Conservation (phyloP, 2,113 vertebrate species). For the Bothrops jararaca region DNA sequence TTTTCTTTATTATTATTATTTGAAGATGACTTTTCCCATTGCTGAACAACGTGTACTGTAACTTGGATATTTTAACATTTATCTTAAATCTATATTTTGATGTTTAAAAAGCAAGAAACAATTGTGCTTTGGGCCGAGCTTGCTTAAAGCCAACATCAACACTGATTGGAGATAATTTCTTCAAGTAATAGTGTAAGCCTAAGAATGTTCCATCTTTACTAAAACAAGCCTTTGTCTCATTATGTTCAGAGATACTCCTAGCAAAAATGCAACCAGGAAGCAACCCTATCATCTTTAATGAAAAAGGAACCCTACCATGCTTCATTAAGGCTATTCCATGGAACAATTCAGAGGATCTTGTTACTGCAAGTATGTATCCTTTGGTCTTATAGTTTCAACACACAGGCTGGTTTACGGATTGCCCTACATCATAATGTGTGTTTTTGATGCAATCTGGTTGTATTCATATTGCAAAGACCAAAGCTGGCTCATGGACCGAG, state of each 20-base stretch:
- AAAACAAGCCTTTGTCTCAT: neutral
- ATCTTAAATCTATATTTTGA: too few relatives aligned
- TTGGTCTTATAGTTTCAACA: neutral
- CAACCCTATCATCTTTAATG: neutral
- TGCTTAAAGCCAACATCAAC: neutral
- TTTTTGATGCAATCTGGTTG: neutral
- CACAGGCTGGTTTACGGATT: neutral
- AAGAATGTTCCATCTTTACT: neutral
- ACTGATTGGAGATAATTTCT: neutral
- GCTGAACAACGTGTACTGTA: too few relatives aligned
- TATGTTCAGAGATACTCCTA: neutral
- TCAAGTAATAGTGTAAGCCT: too few relatives aligned
- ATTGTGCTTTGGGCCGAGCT: neutral
- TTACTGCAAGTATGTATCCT: neutral
- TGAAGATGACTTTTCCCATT: too few relatives aligned
- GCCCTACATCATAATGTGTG: neutral
- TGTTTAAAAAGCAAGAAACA: neutral
- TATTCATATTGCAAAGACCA: neutral
- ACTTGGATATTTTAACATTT: too few relatives aligned
- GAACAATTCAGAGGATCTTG: neutral
- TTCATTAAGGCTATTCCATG: neutral
- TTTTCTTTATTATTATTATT: too few relatives aligned
- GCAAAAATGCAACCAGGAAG: neutral
- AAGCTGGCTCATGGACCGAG: neutral
- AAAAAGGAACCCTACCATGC: neutral